A percentile compares a stretch with the other conserved stretches of the same genome.
Conservation (phyloP, 2,113 vertebrate genomes). For the Apeltes quadracus region DNA sequence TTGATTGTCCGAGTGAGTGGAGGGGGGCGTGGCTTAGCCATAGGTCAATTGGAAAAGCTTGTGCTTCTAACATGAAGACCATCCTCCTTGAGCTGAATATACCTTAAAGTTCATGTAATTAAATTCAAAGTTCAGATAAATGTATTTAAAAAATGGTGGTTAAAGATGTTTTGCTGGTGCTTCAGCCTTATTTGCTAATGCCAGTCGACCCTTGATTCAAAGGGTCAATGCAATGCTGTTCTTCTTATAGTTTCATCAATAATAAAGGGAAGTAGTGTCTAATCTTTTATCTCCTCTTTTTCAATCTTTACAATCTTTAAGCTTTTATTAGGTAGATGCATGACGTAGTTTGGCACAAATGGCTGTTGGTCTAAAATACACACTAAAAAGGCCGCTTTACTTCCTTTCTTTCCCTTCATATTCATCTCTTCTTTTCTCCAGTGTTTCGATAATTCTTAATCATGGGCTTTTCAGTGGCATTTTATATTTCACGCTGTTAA, state of each 20-base stretch:
- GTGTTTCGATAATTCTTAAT: constrained; percentile 21
- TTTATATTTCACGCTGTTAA: constrained; percentile 17
- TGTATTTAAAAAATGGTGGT: not conserved
- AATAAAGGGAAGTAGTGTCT: not conserved
- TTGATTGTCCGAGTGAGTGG: too few species aligned
- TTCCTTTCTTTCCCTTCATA: not conserved
- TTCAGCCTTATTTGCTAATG: constrained; percentile 8
- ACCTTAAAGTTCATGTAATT: not conserved
- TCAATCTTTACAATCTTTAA: not conserved
- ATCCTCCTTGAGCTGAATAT: constrained; percentile 3
- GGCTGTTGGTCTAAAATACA: not conserved
- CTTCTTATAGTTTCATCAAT: not conserved
- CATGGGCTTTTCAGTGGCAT: not conserved
- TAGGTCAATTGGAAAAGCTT: not conserved
- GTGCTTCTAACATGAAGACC: not conserved
- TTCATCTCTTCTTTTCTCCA: not conserved
- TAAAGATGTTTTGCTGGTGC: constrained; percentile 10
- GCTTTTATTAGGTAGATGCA: constrained; percentile 5
- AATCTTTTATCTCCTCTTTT: constrained; percentile 3
- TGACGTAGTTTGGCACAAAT: not conserved
- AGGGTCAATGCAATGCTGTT: not conserved
- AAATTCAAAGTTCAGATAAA: not conserved
- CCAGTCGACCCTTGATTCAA: constrained; percentile 15
- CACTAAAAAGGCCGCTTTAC: not conserved
- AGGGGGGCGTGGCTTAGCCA: too few species aligned